phyloP scores from a whole-genome alignment of 2,888 invertebrate species.

The Epinotia ramella region DNA sequence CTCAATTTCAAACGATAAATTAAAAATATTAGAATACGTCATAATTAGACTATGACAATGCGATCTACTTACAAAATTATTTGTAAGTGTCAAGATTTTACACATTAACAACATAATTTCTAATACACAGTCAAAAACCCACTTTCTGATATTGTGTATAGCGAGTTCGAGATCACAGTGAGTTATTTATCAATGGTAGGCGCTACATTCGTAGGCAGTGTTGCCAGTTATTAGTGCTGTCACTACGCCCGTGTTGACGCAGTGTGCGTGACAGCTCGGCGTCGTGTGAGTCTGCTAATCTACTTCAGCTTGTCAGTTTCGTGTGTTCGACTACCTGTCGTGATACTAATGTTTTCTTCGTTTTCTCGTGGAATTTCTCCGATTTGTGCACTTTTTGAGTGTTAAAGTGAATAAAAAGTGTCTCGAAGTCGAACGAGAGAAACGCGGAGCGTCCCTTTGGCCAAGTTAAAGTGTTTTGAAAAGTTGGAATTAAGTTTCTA shows the following conservation, averaged over 20 bases:
- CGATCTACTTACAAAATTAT: not conserved
- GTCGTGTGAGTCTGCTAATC: conserved; percentile 45
- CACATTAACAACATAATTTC: too few relatives aligned
- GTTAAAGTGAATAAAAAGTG: conserved; percentile 54
- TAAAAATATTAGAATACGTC: not conserved
- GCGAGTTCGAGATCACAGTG: conserved; percentile 10
- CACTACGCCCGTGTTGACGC: conserved; percentile 22
- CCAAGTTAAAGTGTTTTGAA: conserved; percentile 57
- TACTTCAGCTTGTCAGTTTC: conserved; percentile 54
- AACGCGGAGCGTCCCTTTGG: conserved; percentile 23
- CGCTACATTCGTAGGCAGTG: not conserved
- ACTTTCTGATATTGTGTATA: not conserved
- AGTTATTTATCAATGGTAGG: conserved; percentile 8
- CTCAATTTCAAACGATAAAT: not conserved
- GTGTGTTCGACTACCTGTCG: conserved; percentile 59
- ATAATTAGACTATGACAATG: not conserved
- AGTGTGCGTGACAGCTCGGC: conserved; percentile 40
- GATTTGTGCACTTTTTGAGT: conserved; percentile 52
- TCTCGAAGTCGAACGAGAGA: conserved; percentile 46
- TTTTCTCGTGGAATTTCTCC: conserved; percentile 51
- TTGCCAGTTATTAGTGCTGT: conserved; percentile 30
- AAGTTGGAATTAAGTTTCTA: conserved; percentile 63
- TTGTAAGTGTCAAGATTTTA: not conserved
- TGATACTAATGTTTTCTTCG: conserved; percentile 58
- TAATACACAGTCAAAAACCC: not conserved